These are phyloP conservation scores for Hypercompe scribonia DNA, from an alignment of 2,888 invertebrate genomes.

Conservation along the genomic window DNA sequence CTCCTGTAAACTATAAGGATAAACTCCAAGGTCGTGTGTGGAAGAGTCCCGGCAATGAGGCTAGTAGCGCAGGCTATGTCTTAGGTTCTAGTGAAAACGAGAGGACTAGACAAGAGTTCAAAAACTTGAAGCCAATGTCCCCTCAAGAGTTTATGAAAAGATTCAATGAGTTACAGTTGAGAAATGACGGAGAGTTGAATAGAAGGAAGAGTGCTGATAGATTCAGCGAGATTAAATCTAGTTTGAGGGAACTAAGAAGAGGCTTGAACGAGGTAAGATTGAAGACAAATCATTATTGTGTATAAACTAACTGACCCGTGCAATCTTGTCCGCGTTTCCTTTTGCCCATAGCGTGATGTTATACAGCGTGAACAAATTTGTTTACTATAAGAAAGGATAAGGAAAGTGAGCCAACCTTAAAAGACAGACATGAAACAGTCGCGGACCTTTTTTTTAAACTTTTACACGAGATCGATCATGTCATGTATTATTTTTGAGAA, in stretches of 20 bases:
- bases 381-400: too few species aligned
- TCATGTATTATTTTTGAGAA: too few species aligned
- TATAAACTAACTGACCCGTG: too few species aligned
- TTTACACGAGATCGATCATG: too few species aligned
- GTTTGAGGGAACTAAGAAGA: slow-evolving; percentile 71
- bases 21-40: slow-evolving; percentile 55
- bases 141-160: slow-evolving; percentile 70
- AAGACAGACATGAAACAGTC: too few species aligned
- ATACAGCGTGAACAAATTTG: too few species aligned
- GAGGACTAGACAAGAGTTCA: slow-evolving; percentile 49
- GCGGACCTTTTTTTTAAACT: too few species aligned
- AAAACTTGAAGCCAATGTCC: slow-evolving; percentile 73
- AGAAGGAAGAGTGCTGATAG: slow-evolving; percentile 57
- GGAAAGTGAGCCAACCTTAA: too few species aligned
- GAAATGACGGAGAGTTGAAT: slow-evolving; percentile 39
- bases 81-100: slow-evolving; percentile 29
- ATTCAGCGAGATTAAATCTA: slow-evolving; percentile 78
- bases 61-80: slow-evolving; percentile 27
- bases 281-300: neutral
- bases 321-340: too few species aligned
- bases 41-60: slow-evolving; percentile 31
- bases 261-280: slow-evolving; percentile 75
- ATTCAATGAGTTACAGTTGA: slow-evolving; percentile 66
- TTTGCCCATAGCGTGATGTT: too few species aligned
- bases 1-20: slow-evolving; percentile 54